Evolutionary conservation across 2,797 vertebrate species (phyloP), one percentile per base, ranked within the genome.

Genomic region (Octomys mimax): DNA sequence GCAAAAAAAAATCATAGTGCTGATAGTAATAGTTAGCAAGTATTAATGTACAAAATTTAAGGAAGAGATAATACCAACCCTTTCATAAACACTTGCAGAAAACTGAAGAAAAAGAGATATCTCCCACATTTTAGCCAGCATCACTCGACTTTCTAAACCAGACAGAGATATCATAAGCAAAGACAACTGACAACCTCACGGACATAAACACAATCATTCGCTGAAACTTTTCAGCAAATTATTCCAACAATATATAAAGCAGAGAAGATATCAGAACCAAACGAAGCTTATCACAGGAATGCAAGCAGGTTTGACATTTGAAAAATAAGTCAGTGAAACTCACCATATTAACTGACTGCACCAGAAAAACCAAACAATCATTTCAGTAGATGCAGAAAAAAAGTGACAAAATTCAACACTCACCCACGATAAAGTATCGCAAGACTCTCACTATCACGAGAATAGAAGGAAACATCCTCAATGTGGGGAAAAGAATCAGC

Each of bases 71-170:
- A 54, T 18, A 46, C 18, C 24, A 33, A 42, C 28, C 68, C 24
- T 39, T 46, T 46, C 4, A 52, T n/a, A 85, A 49, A 71, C 19
- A 26, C 71, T 95, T 75, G 14, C 71, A 81, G 59, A 78, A 89
- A 70, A 52, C 46, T 66, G 70, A 75, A 80, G 57, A 19, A 42
- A 73, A 46, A 28, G 22, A 36, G 31, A 4, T 28, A 12, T 68
- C 70, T 84, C 62, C 87, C 70, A 75, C 31, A 59, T 22, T 79
- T 62, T 75, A 61, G n/a, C 68, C 36, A 31, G 68, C 36, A 49
- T 88, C 64, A 77, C 6, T 83, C n/a, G 36, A 39, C 66, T 80
- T 73, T 36, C 42, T 36, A 89, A 95, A 83, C n/a, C 78, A 83
- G 77, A 77, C 2, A 64, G 78, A 96, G 26, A 62, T n/a, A 77